These are phyloP conservation scores for Esox niger DNA, from an alignment of 2,113 vertebrate species.

Conservation along the genomic window DNA sequence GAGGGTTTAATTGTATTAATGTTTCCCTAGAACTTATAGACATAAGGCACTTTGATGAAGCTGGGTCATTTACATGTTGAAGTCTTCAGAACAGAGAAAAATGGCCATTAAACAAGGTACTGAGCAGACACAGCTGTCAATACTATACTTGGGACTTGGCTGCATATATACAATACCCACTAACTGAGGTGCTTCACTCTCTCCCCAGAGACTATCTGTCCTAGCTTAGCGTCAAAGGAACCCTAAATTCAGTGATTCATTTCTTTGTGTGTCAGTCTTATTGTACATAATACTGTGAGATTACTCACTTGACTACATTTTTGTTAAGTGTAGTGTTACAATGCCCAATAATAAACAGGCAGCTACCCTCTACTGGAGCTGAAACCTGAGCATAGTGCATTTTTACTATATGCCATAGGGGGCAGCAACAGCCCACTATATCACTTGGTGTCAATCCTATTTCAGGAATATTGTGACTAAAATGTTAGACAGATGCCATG, in stretches of 20 bases:
- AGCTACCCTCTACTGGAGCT: background rate
- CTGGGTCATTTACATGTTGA: background rate
- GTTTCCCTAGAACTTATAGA: background rate
- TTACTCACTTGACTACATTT: too few species aligned
- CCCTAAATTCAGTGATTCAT: too few species aligned
- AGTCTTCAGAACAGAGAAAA: background rate
- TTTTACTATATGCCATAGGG: background rate
- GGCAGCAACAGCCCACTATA: constrained; percentile 1
- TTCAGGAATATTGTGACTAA: constrained; percentile 7
- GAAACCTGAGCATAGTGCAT: background rate
- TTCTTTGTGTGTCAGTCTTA: too few species aligned
- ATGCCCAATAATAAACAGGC: background rate
- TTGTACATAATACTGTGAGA: too few species aligned
- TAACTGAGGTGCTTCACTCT: too few species aligned
- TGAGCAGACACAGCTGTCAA: background rate
- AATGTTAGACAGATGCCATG: background rate
- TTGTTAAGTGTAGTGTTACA: too few species aligned
- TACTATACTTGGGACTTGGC: background rate
- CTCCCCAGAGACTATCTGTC: background rate
- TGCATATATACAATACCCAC: too few species aligned
- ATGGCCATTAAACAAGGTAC: background rate
- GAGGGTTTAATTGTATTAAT: background rate
- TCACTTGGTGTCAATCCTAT: background rate
- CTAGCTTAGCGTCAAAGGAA: too few species aligned
- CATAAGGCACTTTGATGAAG: background rate